These are phyloP conservation scores for Andrena hattorfiana DNA, from an alignment of 2,888 invertebrate genomes.

Conservation along the genomic window DNA sequence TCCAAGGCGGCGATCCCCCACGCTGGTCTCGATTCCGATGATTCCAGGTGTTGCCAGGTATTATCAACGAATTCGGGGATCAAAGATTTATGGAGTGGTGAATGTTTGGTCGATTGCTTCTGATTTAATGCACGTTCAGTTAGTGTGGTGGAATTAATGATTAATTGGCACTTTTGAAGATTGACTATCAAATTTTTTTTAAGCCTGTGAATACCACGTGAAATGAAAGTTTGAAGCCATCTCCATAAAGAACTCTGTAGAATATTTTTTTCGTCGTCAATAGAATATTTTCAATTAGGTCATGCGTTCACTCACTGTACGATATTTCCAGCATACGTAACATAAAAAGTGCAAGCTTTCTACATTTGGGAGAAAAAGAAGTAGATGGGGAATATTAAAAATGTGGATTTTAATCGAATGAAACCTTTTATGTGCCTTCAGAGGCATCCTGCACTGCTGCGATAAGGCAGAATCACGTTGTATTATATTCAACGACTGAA, in stretches of 20 bases:
- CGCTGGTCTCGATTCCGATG: conserved; percentile 2
- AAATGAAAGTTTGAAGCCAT: neutral
- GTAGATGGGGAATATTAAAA: neutral
- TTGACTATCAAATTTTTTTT: too few relatives aligned
- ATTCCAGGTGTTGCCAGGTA: neutral
- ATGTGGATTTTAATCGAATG: neutral
- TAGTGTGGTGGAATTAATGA: too few relatives aligned
- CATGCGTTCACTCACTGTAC: neutral
- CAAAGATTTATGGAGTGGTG: neutral
- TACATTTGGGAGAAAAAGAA: neutral
- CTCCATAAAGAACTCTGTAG: neutral
- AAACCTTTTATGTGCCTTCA: neutral
- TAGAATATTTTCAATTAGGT: neutral
- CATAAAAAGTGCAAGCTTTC: neutral
- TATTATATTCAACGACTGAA: conserved; percentile 35
- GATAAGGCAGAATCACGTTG: neutral
- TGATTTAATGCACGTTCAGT: too few relatives aligned
- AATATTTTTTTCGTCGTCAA: neutral
- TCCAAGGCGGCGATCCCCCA: conserved; percentile 19
- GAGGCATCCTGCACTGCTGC: too few relatives aligned
- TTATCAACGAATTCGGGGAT: neutral
- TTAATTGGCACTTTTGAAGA: too few relatives aligned
- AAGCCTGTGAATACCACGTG: too few relatives aligned
- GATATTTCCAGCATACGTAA: too few relatives aligned
- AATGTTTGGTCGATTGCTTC: too few relatives aligned